Conservation (phyloP, 2,113 vertebrate genomes). For the Xenopus borealis region DNA sequence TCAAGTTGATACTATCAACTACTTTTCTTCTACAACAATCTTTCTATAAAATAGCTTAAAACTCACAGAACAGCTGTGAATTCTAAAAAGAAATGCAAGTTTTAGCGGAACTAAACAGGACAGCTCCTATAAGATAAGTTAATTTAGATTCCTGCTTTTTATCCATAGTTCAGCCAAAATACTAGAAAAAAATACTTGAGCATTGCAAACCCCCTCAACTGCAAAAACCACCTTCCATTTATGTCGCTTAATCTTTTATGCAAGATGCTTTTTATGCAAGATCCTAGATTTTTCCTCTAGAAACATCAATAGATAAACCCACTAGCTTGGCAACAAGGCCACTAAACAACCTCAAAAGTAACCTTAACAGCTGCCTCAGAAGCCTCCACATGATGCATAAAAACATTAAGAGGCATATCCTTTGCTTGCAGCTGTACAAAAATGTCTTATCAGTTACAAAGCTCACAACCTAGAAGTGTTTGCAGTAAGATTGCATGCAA, state of each 20-base stretch:
- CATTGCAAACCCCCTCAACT: background rate
- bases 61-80: too few species aligned
- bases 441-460: slow-evolving; percentile 23
- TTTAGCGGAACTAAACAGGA: too few species aligned
- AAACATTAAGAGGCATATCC: slow-evolving; percentile 32
- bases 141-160: too few species aligned
- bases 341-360: slow-evolving; percentile 26
- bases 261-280: background rate
- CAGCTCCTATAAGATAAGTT: too few species aligned
- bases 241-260: slow-evolving; percentile 5
- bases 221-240: slow-evolving; percentile 1
- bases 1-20: too few species aligned
- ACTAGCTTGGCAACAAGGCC: slow-evolving; percentile 15
- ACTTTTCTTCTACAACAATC: too few species aligned
- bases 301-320: slow-evolving; percentile 12
- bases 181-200: too few species aligned
- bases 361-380: slow-evolving; percentile 26
- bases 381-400: slow-evolving; percentile 28
- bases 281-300: slow-evolving; percentile 10
- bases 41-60: too few species aligned
- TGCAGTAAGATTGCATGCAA: slow-evolving; percentile 3
- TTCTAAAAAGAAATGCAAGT: too few species aligned
- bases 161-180: too few species aligned
- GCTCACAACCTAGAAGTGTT: slow-evolving; percentile 9
- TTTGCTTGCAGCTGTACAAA: slow-evolving; percentile 28